Percentiles rank a stretch among this genome's conserved stretches.
These are phyloP conservation scores for Scophthalmus maximus DNA, from an alignment of 2,113 vertebrate genomes.

Conservation along the genomic window DNA sequence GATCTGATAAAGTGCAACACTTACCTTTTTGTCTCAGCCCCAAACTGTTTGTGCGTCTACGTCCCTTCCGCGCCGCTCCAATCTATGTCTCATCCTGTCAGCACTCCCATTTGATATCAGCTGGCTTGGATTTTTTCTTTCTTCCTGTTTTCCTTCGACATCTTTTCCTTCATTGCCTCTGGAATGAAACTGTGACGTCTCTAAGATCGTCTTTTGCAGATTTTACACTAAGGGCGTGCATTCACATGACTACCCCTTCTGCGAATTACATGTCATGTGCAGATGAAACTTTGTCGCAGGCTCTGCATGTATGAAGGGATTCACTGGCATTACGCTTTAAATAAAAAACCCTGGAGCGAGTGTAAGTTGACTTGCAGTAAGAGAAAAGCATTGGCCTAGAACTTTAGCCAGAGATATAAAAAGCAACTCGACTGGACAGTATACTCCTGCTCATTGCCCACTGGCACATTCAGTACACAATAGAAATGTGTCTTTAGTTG, in stretches of 20 bases:
- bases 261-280: not conserved
- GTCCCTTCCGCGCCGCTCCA: not conserved
- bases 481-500: constrained; percentile 2
- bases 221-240: not conserved
- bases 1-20: constrained; percentile 43
- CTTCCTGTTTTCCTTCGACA: not conserved
- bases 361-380: not conserved
- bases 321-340: constrained; percentile 17
- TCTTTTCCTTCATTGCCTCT: not conserved
- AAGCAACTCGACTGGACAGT: constrained; percentile 27
- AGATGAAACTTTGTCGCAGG: constrained; percentile 12
- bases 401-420: constrained; percentile 13
- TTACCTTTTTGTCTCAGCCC: constrained; percentile 17
- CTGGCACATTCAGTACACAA: constrained; percentile 19
- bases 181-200: not conserved
- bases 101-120: constrained; percentile 2
- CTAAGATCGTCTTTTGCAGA: not conserved
- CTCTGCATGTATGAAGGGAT: not conserved
- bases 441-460: constrained; percentile 11
- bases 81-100: not conserved
- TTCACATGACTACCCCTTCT: not conserved
- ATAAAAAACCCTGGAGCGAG: not conserved
- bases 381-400: constrained; percentile 29
- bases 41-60: not conserved
- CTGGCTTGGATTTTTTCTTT: not conserved